Conservation (phyloP, 2,888 invertebrate species). For the Laothoe populi region DNA sequence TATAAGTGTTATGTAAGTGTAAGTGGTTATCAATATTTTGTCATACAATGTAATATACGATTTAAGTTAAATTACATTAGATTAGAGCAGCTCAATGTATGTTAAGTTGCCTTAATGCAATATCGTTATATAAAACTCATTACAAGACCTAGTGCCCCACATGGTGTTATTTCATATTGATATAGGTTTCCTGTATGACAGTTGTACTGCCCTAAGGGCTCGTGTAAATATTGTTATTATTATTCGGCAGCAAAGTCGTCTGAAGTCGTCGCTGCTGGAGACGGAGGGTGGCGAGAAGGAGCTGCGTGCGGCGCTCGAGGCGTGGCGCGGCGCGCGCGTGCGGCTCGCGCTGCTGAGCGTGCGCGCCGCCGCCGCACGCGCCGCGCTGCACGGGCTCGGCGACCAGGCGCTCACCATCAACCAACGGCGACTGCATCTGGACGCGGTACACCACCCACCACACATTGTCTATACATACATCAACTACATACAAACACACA, state of each 20-base stretch:
- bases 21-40: too few species aligned
- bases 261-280: constrained; percentile 65
- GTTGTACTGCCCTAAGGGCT: too few species aligned
- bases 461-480: not conserved
- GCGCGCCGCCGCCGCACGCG: constrained; percentile 85
- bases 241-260: constrained; percentile 67
- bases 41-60: too few species aligned
- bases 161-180: too few species aligned
- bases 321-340: constrained; percentile 68
- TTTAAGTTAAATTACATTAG: too few species aligned
- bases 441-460: constrained; percentile 87
- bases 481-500: not conserved
- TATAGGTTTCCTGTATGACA: too few species aligned
- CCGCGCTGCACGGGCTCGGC: constrained; percentile 86
- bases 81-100: too few species aligned
- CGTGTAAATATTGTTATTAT: too few species aligned
- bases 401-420: constrained; percentile 88
- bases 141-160: too few species aligned
- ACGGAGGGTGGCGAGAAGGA: constrained; percentile 74
- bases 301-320: constrained; percentile 48
- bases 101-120: too few species aligned
- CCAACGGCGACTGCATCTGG: constrained; percentile 88
- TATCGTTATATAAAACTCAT: too few species aligned
- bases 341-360: constrained; percentile 88
- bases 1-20: too few species aligned